Percentiles rank a stretch among this genome's conserved stretches.
Conservation (phyloP, 1,140 invertebrate genomes). For the Ridgeia piscesae region DNA sequence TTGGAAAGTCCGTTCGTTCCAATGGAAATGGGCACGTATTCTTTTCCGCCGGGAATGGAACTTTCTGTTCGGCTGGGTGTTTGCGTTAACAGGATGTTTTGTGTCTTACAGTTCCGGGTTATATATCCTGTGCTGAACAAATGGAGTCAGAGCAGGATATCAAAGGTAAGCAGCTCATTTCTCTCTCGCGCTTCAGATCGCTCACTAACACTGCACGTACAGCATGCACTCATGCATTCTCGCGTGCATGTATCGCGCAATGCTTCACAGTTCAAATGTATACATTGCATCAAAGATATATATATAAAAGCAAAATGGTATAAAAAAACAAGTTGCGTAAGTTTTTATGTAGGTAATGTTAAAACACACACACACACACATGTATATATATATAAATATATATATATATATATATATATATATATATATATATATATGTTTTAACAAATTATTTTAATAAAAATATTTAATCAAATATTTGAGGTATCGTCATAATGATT, state of each 20-base stretch:
- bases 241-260: neutral
- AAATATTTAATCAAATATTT: too few relatives aligned
- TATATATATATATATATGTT: too few relatives aligned
- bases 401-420: too few relatives aligned
- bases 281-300: too few relatives aligned
- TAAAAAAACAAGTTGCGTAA: too few relatives aligned
- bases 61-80: neutral
- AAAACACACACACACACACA: neutral
- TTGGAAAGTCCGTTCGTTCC: too few relatives aligned
- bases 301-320: too few relatives aligned
- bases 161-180: slow-evolving; percentile 44
- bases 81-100: neutral
- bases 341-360: neutral
- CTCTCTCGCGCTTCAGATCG: neutral
- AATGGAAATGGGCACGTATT: neutral
- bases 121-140: slow-evolving; percentile 5
- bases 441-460: too few relatives aligned
- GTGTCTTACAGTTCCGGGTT: neutral
- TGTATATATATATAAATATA: too few relatives aligned
- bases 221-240: neutral
- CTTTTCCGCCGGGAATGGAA: neutral
- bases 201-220: neutral
- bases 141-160: slow-evolving; percentile 45
- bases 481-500: too few relatives aligned
- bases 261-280: neutral